A percentile compares a stretch with the other conserved stretches of the same genome.
phyloP scores from a whole-genome alignment of 1,140 invertebrate species.

The Ceratina australensis region DNA sequence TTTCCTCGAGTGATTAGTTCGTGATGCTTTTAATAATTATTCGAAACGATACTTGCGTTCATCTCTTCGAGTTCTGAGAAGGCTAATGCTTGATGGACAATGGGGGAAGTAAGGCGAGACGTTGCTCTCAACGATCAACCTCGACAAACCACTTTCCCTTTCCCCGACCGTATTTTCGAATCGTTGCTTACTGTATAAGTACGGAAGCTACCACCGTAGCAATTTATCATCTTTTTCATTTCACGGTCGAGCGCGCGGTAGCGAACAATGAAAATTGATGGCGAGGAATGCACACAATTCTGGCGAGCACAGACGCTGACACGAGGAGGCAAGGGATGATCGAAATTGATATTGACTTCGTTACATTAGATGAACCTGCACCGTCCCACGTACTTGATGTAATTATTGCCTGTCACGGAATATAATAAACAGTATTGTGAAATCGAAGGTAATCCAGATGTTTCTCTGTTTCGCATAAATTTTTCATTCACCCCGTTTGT shows the following conservation, averaged over 20 bases:
- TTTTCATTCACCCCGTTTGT: neutral
- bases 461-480: no score
- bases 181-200: constrained; percentile 25
- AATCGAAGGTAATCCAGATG: no score
- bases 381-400: no score
- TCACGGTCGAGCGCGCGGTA: neutral
- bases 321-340: no score
- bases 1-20: no score
- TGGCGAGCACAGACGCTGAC: no score
- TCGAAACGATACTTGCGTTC: neutral
- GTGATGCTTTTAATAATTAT: neutral
- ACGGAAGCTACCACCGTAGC: neutral
- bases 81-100: constrained; percentile 10
- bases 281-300: no score
- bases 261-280: neutral
- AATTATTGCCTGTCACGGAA: no score
- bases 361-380: neutral
- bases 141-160: constrained; percentile 56
- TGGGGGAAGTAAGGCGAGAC: constrained; percentile 27
- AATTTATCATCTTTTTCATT: constrained; percentile 9
- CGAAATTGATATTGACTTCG: neutral
- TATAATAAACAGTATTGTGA: no score
- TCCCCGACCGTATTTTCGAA: constrained; percentile 41
- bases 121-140: constrained; percentile 21
- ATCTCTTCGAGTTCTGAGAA: constrained; percentile 10